phyloP scores from a whole-genome alignment of 2,888 invertebrate genomes.

The Strigamia maritima region DNA sequence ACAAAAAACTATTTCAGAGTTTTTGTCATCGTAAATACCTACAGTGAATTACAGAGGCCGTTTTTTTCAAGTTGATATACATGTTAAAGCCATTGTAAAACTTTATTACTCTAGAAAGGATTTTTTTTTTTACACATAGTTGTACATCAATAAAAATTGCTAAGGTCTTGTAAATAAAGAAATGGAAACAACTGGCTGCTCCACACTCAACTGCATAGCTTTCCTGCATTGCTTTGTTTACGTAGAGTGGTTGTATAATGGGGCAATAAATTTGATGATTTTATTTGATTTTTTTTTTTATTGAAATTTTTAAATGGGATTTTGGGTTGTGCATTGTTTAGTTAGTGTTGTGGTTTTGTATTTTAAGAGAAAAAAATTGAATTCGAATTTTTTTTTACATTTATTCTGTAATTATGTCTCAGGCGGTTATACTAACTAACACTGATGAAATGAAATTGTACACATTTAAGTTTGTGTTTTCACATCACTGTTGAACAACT shows the following conservation, averaged over 20 bases:
- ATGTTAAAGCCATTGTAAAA: not conserved
- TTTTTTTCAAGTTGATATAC: not conserved
- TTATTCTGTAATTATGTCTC: too few relatives aligned
- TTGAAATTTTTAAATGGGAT: too few relatives aligned
- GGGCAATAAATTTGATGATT: too few relatives aligned
- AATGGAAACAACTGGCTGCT: not conserved
- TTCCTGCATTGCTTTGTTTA: not conserved
- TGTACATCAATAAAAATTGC: not conserved
- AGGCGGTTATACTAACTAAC: too few relatives aligned
- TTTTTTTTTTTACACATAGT: not conserved
- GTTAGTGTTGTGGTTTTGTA: too few relatives aligned
- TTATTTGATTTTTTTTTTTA: not conserved
- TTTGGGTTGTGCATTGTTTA: too few relatives aligned
- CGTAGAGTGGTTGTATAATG: not conserved
- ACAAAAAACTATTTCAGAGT: not conserved
- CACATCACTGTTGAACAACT: not conserved
- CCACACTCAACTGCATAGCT: too few relatives aligned
- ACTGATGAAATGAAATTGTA: too few relatives aligned
- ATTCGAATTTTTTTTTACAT: too few relatives aligned
- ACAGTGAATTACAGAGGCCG: not conserved
- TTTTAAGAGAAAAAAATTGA: too few relatives aligned
- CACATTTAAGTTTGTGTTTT: not conserved
- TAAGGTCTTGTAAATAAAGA: not conserved
- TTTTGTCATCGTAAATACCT: not conserved
- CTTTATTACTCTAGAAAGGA: not conserved